phyloP scores from a whole-genome alignment of 2,113 vertebrate genomes.

The Ancistrus triradiatus region DNA sequence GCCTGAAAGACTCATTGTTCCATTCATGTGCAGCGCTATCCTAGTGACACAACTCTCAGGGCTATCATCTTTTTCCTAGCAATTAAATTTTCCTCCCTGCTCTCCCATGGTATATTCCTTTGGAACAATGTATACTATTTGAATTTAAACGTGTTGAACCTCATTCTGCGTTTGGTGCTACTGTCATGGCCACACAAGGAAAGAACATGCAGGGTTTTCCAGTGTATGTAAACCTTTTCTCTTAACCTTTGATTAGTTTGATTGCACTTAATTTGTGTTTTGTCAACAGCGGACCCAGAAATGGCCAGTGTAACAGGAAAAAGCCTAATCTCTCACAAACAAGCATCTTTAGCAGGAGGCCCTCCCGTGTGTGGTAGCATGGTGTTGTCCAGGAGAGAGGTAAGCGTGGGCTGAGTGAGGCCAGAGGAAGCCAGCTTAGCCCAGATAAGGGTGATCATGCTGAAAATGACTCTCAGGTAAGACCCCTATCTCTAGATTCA shows the following conservation, averaged over 20 bases:
- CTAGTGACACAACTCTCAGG: slow-evolving; percentile 54
- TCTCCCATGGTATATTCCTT: slow-evolving; percentile 38
- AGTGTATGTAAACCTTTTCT: slow-evolving; percentile 57
- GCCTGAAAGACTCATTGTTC: slow-evolving; percentile 67
- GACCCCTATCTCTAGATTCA: slow-evolving; percentile 67
- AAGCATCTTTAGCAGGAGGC: slow-evolving; percentile 61
- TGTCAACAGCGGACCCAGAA: slow-evolving; percentile 55
- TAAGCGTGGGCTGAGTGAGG: slow-evolving; percentile 61
- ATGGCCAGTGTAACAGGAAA: slow-evolving; percentile 56
- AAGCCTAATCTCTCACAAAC: slow-evolving; percentile 66
- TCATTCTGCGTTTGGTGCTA: slow-evolving; percentile 28
- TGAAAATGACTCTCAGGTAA: slow-evolving; percentile 76
- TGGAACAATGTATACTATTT: slow-evolving; percentile 30
- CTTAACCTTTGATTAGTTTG: slow-evolving; percentile 52
- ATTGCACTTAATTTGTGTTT: slow-evolving; percentile 52
- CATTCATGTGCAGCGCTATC: slow-evolving; percentile 54
- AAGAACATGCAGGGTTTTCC: slow-evolving; percentile 54
- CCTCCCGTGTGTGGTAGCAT: slow-evolving; percentile 39
- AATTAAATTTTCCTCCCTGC: slow-evolving; percentile 38
- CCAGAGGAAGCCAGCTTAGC: slow-evolving; percentile 63
- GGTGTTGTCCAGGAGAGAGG: slow-evolving; percentile 53
- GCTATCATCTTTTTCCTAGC: slow-evolving; percentile 49
- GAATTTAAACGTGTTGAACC: slow-evolving; percentile 28
- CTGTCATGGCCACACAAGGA: slow-evolving; percentile 51
- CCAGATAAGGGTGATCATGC: slow-evolving; percentile 74